phyloP scores from a whole-genome alignment of 2,113 vertebrate genomes.

The Bettongia penicillata region DNA sequence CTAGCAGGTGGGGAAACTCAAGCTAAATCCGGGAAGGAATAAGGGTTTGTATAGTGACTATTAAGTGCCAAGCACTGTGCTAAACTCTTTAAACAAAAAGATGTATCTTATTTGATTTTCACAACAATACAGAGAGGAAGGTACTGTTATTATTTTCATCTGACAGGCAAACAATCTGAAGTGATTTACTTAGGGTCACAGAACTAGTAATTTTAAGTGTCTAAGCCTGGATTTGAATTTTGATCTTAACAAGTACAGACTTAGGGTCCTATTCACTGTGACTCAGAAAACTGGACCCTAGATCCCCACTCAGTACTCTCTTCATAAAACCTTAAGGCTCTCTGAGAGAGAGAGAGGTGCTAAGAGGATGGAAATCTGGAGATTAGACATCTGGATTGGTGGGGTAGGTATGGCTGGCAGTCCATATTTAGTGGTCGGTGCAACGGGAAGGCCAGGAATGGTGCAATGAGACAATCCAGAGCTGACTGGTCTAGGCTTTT shows the following conservation, averaged over 20 bases:
- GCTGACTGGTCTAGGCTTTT: neutral
- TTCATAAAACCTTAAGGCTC: neutral
- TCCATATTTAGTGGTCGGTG: neutral
- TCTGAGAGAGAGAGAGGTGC: neutral
- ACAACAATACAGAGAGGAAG: neutral
- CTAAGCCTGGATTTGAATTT: neutral
- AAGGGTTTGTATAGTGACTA: neutral
- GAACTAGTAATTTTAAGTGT: neutral
- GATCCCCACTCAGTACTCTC: neutral
- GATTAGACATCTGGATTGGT: neutral
- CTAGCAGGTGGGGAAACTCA: neutral
- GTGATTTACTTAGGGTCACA: neutral
- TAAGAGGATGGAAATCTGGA: neutral
- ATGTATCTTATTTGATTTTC: neutral
- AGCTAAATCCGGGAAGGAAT: neutral
- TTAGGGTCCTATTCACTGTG: neutral
- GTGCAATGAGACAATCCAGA: neutral
- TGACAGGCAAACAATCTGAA: neutral
- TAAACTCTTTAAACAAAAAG: neutral
- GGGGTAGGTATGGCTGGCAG: neutral
- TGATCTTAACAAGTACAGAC: neutral
- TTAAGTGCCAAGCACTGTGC: neutral
- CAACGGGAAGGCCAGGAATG: neutral
- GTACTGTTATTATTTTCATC: neutral
- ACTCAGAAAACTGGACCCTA: neutral